A percentile compares a stretch with the other conserved stretches of the same genome.
Evolutionary conservation across 2,113 vertebrate genomes (phyloP).

Genomic region (Anthoscopus minutus): DNA sequence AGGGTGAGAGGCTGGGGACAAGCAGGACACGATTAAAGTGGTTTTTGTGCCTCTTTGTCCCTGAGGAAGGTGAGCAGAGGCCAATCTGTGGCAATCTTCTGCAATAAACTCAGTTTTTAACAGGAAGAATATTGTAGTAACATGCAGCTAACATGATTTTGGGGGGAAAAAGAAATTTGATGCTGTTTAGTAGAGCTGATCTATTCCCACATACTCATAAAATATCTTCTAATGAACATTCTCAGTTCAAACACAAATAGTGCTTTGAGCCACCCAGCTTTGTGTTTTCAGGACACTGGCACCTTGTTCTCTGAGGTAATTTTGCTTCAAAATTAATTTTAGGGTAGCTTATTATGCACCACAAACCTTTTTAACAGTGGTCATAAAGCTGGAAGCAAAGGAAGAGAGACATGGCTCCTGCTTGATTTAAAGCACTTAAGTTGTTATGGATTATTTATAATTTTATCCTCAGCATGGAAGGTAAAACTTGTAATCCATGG

Average conservation of each 20-base stretch:
- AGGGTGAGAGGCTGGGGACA: background rate
- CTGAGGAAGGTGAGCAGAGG: background rate
- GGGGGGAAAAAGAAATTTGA: background rate
- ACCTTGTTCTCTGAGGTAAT: background rate
- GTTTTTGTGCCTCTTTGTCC: background rate
- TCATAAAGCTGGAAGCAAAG: background rate
- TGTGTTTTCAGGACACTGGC: background rate
- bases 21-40: background rate
- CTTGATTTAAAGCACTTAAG: slow-evolving; percentile 16
- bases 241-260: background rate
- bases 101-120: background rate
- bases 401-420: background rate
- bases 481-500: background rate
- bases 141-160: background rate
- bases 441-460: slow-evolving; percentile 9
- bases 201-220: background rate
- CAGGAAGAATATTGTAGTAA: background rate
- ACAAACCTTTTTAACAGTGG: background rate
- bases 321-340: slow-evolving; percentile 20
- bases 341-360: background rate
- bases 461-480: background rate
- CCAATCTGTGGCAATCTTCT: background rate
- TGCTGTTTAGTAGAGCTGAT: background rate
- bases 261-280: background rate
- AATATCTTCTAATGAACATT: background rate